Base-by-base conservation (phyloP, 2,113 vertebrate genomes). In the Phasianus colchicus region DNA sequence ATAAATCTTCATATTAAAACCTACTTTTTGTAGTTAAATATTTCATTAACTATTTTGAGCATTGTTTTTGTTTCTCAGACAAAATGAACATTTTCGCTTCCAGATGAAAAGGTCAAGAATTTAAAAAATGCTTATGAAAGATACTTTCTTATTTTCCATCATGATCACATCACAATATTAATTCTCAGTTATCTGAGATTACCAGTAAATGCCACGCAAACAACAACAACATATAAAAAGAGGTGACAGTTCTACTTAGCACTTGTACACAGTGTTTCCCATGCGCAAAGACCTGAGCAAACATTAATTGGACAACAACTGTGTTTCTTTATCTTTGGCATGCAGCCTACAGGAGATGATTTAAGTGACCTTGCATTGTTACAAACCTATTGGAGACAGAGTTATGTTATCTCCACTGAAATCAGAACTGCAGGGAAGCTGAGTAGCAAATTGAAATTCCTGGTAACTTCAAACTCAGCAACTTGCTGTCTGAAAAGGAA, bases 361-460 rank as follows among this genome's bases (percentile, higher is more conserved):
- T 94, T 93, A 67, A 94, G 76, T 94, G 96, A 96, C 94, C 95
- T 97, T 94, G 95, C 74, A 95, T 95, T 96, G 91, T 96, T 96
- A 92, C 61, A 93, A 94, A 83, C 80, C 69, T 91, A 84, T 74
- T 93, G 91, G 91, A 95, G 89, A 83, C 91, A 81, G 73, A 93
- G 89, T 88, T 93, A 92, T 58, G 79, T 94, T 97, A 97, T 96
- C 95, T 91, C 22, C 48, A 27, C 73, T 91, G 90, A 97, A 95
- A 96, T 96, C 96, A 94, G 94, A 97, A 96, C 95, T 84, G 18
- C 89, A 93, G 88, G 91, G 69, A 97, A 95, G 61, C 83, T 61
- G 85, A 96, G 79, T n/a, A 91, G 80, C 93, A 96, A 95, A 95
- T 50, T 96, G 89, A 94, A 96, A 96, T 94, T 95, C 94, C 91